Evolutionary conservation across 2,113 vertebrate genomes (phyloP).

Genomic region (Nanorana parkeri): DNA sequence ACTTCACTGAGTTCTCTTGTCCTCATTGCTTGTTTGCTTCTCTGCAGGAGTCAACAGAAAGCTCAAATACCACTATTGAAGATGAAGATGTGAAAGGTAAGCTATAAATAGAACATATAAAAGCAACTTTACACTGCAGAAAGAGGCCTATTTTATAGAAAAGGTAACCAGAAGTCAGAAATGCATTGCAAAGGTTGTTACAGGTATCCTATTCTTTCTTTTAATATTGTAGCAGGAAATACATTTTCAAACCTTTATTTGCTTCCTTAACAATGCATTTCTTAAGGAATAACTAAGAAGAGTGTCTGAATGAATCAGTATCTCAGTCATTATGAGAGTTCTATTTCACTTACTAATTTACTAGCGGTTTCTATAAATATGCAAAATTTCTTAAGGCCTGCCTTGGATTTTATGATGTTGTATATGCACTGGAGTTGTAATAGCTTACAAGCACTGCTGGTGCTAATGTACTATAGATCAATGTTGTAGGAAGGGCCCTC

Average conservation of each 20-base stretch:
- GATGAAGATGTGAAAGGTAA: conserved; percentile 98
- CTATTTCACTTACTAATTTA: too few species aligned
- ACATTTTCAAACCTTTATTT: neutral
- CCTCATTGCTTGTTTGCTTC: conserved; percentile 61
- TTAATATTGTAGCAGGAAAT: too few species aligned
- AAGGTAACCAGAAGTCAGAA: neutral
- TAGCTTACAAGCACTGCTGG: too few species aligned
- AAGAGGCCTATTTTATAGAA: too few species aligned
- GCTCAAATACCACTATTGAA: conserved; percentile 95
- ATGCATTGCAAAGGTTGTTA: neutral
- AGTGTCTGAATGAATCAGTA: neutral
- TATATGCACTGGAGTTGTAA: too few species aligned
- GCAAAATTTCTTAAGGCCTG: too few species aligned
- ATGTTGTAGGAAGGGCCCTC: too few species aligned
- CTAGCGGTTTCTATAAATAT: too few species aligned
- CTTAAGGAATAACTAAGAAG: neutral
- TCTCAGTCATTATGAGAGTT: too few species aligned
- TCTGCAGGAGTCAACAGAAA: conserved; percentile 94
- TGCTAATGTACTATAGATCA: too few species aligned
- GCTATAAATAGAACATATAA: conserved; percentile 44
- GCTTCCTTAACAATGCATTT: neutral
- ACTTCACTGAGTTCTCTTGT: neutral
- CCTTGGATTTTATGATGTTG: too few species aligned
- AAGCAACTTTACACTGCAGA: neutral
- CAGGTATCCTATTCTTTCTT: too few species aligned